Percentiles rank a stretch among this genome's conserved stretches.
Evolutionary conservation across 2,888 invertebrate genomes (phyloP).

Genomic region (Congeria kusceri): DNA sequence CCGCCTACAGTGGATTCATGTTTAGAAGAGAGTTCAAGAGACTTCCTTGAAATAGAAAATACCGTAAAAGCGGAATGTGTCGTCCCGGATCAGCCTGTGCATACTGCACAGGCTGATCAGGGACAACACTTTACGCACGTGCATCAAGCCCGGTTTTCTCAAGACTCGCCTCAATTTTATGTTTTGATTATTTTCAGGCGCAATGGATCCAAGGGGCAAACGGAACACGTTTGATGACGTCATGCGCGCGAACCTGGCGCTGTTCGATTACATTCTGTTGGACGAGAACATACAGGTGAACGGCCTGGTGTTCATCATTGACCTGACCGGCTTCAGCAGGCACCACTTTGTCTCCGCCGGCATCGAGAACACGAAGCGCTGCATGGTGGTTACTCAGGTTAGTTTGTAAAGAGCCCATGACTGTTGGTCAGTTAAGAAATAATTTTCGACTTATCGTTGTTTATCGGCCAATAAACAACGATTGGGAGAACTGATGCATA

Average conservation of each 20-base stretch:
- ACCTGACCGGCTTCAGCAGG: conserved; percentile 60
- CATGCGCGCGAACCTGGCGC: conserved; percentile 57
- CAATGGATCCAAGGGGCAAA: conserved; percentile 65
- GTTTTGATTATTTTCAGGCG: conserved; percentile 39
- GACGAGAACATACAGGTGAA: conserved; percentile 68
- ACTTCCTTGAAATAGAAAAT: too few species aligned
- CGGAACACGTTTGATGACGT: conserved; percentile 62
- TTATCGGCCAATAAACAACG: too few species aligned
- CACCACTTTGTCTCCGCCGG: conserved; percentile 63
- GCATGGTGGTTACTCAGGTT: conserved; percentile 64
- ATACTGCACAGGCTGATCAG: too few species aligned
- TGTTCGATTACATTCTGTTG: conserved; percentile 61
- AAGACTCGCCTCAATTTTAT: background rate
- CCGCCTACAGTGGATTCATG: too few species aligned
- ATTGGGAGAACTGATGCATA: too few species aligned
- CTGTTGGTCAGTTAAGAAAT: too few species aligned
- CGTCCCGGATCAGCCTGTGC: too few species aligned
- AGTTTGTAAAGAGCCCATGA: background rate
- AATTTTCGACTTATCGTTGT: too few species aligned
- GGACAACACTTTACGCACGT: too few species aligned
- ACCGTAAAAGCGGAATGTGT: too few species aligned
- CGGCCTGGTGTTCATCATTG: conserved; percentile 60
- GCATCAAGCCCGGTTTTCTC: too few species aligned
- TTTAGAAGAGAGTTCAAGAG: too few species aligned
- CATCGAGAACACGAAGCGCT: conserved; percentile 58